Percentiles rank a stretch among this genome's conserved stretches.
Evolutionary conservation across 2,113 vertebrate species (phyloP).

Genomic region (Choloepus hoffmanni): DNA sequence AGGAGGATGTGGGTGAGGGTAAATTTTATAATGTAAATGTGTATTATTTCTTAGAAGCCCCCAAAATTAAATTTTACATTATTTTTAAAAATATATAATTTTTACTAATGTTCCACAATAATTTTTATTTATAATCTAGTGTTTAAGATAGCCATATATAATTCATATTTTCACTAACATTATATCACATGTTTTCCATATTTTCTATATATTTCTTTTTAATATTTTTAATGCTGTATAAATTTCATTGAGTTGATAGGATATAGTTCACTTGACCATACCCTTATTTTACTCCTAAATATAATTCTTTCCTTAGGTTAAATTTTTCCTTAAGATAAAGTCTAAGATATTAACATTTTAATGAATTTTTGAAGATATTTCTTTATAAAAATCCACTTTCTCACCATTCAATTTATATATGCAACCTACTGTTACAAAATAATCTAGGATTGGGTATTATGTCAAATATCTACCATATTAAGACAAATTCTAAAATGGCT

Average conservation of each 20-base stretch:
- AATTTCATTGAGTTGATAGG: not conserved
- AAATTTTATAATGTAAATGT: slow-evolving; percentile 16
- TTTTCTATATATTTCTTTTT: slow-evolving; percentile 26
- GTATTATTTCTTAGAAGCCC: not conserved
- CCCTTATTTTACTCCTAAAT: slow-evolving; percentile 1
- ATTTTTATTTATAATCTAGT: not conserved
- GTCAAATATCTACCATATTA: not conserved
- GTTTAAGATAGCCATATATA: not conserved
- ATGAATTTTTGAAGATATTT: slow-evolving; percentile 1
- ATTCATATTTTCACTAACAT: slow-evolving; percentile 9
- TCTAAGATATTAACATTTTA: slow-evolving; percentile 27
- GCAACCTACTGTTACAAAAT: not conserved
- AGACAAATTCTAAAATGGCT: slow-evolving; percentile 7
- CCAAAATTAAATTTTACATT: not conserved
- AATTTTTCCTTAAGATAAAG: slow-evolving; percentile 43
- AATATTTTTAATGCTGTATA: not conserved
- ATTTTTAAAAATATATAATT: slow-evolving; percentile 9
- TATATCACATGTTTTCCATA: slow-evolving; percentile 3
- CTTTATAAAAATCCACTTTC: slow-evolving; percentile 6
- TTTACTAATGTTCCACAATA: slow-evolving; percentile 7
- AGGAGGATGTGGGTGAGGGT: not conserved
- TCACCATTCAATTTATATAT: not conserved
- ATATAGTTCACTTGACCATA: not conserved
- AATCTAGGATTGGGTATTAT: not conserved
- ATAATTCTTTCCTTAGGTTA: slow-evolving; percentile 6